Evolutionary conservation across 2,797 vertebrate species (phyloP).

Genomic region (Hyperoplus immaculatus): DNA sequence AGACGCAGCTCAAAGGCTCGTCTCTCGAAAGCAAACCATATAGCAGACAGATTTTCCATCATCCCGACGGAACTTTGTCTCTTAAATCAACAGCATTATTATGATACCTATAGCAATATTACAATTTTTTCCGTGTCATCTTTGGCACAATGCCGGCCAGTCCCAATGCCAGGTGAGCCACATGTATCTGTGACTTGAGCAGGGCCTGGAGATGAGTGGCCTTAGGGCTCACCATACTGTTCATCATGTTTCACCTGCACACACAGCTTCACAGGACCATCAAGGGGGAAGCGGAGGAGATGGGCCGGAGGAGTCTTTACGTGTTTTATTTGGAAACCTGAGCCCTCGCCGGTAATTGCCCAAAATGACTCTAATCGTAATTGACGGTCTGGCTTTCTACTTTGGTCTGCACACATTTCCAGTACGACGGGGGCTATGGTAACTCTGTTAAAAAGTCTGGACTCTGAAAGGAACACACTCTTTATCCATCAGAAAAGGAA

Average conservation of each 20-base stretch:
- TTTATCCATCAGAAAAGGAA: conserved; percentile 76
- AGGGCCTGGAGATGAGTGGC: conserved; percentile 33
- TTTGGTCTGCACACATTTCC: conserved; percentile 80
- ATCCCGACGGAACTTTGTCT: not conserved
- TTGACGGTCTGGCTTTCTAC: conserved; percentile 84
- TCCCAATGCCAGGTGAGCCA: conserved; percentile 26
- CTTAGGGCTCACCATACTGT: conserved; percentile 38
- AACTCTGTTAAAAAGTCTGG: conserved; percentile 71
- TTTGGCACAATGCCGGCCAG: not conserved
- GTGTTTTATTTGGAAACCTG: conserved; percentile 83
- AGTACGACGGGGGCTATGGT: conserved; percentile 64
- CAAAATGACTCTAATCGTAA: conserved; percentile 84
- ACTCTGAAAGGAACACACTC: conserved; percentile 67
- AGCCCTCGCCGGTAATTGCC: conserved; percentile 79
- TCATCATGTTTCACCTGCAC: conserved; percentile 68
- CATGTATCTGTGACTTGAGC: conserved; percentile 49
- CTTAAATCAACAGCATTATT: conserved; percentile 30
- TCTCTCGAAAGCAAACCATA: not conserved
- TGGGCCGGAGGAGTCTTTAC: conserved; percentile 70
- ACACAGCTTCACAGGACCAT: conserved; percentile 71
- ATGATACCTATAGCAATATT: conserved; percentile 18
- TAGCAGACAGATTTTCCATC: conserved; percentile 40
- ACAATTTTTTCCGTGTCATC: conserved; percentile 10
- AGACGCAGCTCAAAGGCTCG: conserved; percentile 14
- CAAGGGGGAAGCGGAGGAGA: conserved; percentile 63